Percentiles rank a stretch among this genome's conserved stretches.
phyloP scores from a whole-genome alignment of 2,797 vertebrate genomes.

The Hapalemur alaotrensis region DNA sequence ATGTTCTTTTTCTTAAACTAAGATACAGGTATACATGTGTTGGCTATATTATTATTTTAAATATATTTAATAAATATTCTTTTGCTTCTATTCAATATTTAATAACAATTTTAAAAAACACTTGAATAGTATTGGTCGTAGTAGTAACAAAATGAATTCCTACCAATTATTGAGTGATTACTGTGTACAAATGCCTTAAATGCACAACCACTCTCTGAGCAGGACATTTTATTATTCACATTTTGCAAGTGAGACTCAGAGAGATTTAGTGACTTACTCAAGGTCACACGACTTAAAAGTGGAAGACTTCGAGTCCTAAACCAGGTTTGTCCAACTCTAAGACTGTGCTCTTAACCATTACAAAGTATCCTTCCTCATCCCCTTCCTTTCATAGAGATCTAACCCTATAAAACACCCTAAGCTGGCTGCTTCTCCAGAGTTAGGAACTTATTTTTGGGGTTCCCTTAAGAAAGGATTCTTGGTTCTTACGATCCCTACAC shows the following conservation, averaged over 20 bases:
- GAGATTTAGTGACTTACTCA: background rate
- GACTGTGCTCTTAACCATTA: background rate
- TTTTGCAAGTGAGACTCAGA: background rate
- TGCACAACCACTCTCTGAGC: background rate
- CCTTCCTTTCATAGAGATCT: background rate
- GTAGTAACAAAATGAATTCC: background rate
- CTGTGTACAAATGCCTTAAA: background rate
- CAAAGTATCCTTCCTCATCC: background rate
- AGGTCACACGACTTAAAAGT: background rate
- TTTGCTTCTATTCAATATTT: constrained; percentile 34
- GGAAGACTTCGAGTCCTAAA: background rate
- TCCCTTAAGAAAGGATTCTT: background rate
- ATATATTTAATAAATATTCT: background rate
- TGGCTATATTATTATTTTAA: background rate
- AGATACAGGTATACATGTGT: background rate
- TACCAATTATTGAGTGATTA: background rate
- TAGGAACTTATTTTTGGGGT: background rate
- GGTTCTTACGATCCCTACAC: background rate
- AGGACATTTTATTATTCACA: background rate
- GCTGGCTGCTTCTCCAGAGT: background rate
- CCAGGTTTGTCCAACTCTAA: background rate
- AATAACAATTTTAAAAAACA: background rate
- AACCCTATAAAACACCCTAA: background rate
- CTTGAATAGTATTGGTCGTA: background rate
- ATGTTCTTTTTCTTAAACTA: background rate